phyloP scores from a whole-genome alignment of 2,797 vertebrate species.

The Eulemur coronatus region DNA sequence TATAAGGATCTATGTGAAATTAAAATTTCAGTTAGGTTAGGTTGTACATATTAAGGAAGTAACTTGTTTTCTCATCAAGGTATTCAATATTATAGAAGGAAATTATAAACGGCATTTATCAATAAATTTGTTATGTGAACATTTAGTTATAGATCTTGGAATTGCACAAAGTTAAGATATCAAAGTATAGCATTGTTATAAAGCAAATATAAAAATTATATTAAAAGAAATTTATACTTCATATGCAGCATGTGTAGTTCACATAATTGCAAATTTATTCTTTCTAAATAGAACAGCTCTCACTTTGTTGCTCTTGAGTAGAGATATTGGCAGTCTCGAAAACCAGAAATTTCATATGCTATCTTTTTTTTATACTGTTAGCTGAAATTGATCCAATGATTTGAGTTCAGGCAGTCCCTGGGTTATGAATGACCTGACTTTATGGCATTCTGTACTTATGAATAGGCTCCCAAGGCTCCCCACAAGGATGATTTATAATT shows the following conservation, averaged over 20 bases:
- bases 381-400: background rate
- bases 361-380: background rate
- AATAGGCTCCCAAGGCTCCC: too few species aligned
- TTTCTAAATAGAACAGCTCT: background rate
- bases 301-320: background rate
- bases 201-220: background rate
- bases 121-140: constrained; percentile 3
- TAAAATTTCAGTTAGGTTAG: constrained; percentile 14
- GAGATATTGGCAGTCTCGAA: background rate
- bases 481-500: too few species aligned
- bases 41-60: background rate
- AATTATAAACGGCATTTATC: background rate
- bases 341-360: background rate
- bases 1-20: background rate
- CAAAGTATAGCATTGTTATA: background rate
- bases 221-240: constrained; percentile 24
- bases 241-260: background rate
- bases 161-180: constrained; percentile 7
- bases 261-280: background rate
- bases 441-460: too few species aligned
- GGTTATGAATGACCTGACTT: too few species aligned
- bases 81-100: constrained; percentile 21
- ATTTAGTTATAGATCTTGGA: background rate
- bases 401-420: background rate
- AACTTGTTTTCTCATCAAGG: background rate